phyloP scores from a whole-genome alignment of 2,888 invertebrate genomes.

The Sepiola atlantica region DNA sequence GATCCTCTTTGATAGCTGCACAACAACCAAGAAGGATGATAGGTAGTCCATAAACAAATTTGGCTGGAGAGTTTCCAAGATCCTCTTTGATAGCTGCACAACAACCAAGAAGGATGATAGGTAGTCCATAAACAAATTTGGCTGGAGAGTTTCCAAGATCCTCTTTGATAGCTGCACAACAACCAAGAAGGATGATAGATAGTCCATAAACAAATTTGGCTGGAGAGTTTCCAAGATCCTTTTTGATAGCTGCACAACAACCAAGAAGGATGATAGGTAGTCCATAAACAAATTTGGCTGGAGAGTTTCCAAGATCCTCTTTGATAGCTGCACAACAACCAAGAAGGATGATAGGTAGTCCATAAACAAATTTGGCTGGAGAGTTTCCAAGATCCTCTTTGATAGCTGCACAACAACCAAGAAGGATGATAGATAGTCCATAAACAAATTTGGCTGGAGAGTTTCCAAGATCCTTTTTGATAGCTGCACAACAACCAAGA shows the following conservation, averaged over 20 bases:
- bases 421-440: background rate
- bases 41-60: too few species aligned
- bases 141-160: background rate
- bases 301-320: background rate
- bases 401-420: background rate
- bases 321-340: background rate
- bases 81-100: background rate
- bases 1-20: background rate
- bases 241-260: background rate
- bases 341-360: background rate
- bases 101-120: background rate
- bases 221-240: background rate
- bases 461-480: background rate
- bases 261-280: background rate
- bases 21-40: background rate
- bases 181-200: background rate
- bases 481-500: background rate
- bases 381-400: background rate
- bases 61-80: background rate
- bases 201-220: too few species aligned
- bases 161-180: background rate
- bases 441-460: background rate
- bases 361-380: background rate
- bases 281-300: background rate
- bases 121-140: too few species aligned